Evolutionary conservation across 2,888 invertebrate genomes (phyloP).

Genomic region (Cyclophora albipunctata): DNA sequence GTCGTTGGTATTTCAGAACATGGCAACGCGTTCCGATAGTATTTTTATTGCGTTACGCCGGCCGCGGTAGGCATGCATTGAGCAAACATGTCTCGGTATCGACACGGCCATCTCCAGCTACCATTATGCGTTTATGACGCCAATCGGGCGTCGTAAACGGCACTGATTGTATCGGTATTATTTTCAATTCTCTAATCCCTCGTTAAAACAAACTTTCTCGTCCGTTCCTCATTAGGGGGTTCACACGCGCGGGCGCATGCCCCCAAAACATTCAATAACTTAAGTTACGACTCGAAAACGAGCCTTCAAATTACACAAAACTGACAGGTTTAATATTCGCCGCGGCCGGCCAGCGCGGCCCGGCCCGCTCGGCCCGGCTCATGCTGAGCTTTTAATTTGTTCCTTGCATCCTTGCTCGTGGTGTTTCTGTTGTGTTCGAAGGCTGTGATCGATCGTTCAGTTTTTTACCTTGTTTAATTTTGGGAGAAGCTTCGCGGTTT

Average conservation of each 20-base stretch:
- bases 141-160: slow-evolving; percentile 37
- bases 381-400: slow-evolving; percentile 74
- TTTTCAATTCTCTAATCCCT: slow-evolving; percentile 41
- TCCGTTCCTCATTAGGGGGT: slow-evolving; percentile 45
- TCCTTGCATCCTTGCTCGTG: slow-evolving; percentile 68
- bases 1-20: slow-evolving; percentile 35
- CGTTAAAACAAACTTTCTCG: slow-evolving; percentile 36
- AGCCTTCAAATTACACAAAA: slow-evolving; percentile 69
- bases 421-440: slow-evolving; percentile 66
- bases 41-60: slow-evolving; percentile 34
- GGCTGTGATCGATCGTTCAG: slow-evolving; percentile 67
- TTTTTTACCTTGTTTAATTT: slow-evolving; percentile 72
- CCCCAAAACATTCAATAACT: slow-evolving; percentile 67
- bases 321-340: slow-evolving; percentile 74
- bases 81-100: slow-evolving; percentile 36
- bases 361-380: slow-evolving; percentile 52
- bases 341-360: slow-evolving; percentile 43
- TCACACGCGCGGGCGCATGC: slow-evolving; percentile 46
- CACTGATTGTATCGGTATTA: slow-evolving; percentile 46
- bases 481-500: slow-evolving; percentile 61
- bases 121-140: slow-evolving; percentile 35
- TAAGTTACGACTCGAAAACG: slow-evolving; percentile 66
- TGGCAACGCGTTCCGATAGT: slow-evolving; percentile 36
- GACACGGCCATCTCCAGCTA: slow-evolving; percentile 27
- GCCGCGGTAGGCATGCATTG: slow-evolving; percentile 24